Evolutionary conservation across 1,140 invertebrate species (phyloP).

Genomic region (Meloidogyne exigua): DNA sequence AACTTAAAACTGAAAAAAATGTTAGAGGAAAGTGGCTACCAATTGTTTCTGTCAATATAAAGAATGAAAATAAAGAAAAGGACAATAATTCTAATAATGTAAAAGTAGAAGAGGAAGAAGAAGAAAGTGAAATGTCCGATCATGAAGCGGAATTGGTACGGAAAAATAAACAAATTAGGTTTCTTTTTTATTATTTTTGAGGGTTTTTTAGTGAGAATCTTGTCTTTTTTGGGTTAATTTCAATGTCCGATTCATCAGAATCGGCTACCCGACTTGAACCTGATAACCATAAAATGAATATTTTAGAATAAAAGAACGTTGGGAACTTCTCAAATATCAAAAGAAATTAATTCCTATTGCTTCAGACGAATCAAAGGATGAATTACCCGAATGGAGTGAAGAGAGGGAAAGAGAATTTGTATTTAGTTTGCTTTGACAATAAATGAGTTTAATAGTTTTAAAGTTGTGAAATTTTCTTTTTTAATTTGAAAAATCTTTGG

Average conservation of each 20-base stretch:
- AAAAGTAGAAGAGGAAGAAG: not conserved
- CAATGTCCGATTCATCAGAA: too few relatives aligned
- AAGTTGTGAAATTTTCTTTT: too few relatives aligned
- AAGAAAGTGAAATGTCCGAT: slow-evolving; percentile 20
- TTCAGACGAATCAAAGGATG: not conserved
- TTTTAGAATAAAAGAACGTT: slow-evolving; percentile 20
- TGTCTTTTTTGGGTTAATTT: too few relatives aligned
- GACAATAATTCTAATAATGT: not conserved
- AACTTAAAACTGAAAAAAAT: not conserved
- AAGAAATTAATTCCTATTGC: not conserved
- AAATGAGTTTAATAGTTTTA: not conserved
- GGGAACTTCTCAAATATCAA: slow-evolving; percentile 24
- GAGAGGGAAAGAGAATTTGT: slow-evolving; percentile 27
- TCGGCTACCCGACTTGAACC: too few relatives aligned
- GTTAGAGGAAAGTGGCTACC: not conserved
- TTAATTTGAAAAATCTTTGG: too few relatives aligned
- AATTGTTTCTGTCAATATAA: not conserved
- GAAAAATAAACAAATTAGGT: slow-evolving; percentile 21
- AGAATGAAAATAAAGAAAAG: not conserved
- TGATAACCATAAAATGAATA: too few relatives aligned
- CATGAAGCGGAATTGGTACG: slow-evolving; percentile 19
- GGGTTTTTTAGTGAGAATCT: too few relatives aligned
- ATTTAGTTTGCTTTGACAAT: slow-evolving; percentile 16
- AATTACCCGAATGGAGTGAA: slow-evolving; percentile 13
- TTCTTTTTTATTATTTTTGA: not conserved